Evolutionary conservation across 2,888 invertebrate genomes (phyloP).

Genomic region (Calameuta idolon): DNA sequence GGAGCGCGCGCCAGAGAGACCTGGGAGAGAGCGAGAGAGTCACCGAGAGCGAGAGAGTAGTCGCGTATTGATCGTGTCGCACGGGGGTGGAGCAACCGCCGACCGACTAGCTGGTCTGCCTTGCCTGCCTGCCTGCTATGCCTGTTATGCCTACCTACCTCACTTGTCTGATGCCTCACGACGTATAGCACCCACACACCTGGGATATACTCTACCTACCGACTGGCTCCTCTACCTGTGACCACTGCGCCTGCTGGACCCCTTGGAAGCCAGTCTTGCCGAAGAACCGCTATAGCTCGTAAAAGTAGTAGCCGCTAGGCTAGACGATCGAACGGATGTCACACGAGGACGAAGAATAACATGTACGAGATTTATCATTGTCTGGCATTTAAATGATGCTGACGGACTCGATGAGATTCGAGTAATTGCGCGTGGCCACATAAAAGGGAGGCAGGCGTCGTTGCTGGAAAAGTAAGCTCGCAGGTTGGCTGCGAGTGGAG

Average conservation of each 20-base stretch:
- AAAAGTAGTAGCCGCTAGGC: background rate
- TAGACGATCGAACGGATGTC: background rate
- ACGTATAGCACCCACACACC: slow-evolving; percentile 6
- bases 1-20: slow-evolving; percentile 25
- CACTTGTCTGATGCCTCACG: slow-evolving; percentile 19
- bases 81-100: slow-evolving; percentile 63
- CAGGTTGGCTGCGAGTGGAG: slow-evolving; percentile 3
- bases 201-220: slow-evolving; percentile 22
- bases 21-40: slow-evolving; percentile 19
- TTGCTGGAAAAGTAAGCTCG: background rate
- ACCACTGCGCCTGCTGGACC: background rate
- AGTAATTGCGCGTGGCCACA: background rate
- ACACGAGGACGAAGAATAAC: background rate
- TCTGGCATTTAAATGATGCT: background rate
- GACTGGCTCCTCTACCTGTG: slow-evolving; percentile 32
- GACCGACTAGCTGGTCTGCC: slow-evolving; percentile 53
- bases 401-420: background rate
- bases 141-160: slow-evolving; percentile 29
- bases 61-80: slow-evolving; percentile 66
- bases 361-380: background rate
- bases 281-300: background rate
- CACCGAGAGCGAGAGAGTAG: slow-evolving; percentile 47
- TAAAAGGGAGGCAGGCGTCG: background rate
- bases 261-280: too few species aligned
- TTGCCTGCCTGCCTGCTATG: slow-evolving; percentile 45